Evolutionary conservation across 2,113 vertebrate species (phyloP).

Genomic region (Heteronetta atricapilla): DNA sequence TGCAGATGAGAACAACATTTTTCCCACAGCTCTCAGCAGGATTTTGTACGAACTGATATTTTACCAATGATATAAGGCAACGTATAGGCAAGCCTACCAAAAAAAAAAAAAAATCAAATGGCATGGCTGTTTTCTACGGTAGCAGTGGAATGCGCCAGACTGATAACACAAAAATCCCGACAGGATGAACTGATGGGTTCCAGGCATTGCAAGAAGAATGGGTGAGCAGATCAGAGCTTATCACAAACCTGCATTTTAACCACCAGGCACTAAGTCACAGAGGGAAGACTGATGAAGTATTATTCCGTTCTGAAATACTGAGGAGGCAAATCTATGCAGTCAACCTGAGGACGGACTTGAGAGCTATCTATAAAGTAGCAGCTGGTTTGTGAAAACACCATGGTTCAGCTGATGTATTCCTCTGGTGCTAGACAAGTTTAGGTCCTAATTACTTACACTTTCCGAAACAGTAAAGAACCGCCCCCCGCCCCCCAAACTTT

Average conservation of each 20-base stretch:
- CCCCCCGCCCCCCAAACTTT: background rate
- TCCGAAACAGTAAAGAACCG: background rate
- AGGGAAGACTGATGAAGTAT: background rate
- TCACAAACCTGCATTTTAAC: background rate
- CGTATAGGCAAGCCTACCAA: background rate
- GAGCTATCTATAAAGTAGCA: background rate
- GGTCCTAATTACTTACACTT: background rate
- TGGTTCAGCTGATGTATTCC: background rate
- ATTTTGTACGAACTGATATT: background rate
- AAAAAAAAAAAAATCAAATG: background rate
- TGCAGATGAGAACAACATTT: background rate
- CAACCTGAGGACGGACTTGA: background rate
- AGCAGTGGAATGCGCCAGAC: background rate
- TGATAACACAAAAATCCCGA: background rate
- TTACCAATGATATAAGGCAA: background rate
- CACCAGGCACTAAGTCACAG: background rate
- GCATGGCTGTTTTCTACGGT: background rate
- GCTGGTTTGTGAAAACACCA: background rate
- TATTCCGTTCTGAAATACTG: background rate
- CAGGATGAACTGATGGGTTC: background rate
- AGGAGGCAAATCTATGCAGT: background rate
- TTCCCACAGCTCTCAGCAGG: background rate
- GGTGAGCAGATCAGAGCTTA: background rate
- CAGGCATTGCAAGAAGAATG: background rate
- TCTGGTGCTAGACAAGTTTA: background rate